phyloP scores from a whole-genome alignment of 2,797 vertebrate species.

The Silurus aristotelis region DNA sequence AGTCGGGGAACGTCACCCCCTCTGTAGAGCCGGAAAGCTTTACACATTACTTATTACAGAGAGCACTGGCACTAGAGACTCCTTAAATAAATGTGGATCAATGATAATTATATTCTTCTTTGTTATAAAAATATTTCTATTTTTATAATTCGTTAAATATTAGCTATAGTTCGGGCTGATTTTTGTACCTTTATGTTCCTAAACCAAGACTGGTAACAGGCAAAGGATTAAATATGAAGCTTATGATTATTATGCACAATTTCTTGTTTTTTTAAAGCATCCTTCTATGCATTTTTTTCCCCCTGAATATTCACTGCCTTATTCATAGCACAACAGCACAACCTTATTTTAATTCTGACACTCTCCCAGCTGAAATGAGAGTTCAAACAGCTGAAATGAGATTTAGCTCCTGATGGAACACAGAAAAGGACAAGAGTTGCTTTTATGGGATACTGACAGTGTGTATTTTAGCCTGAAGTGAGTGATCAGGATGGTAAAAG shows the following conservation, averaged over 20 bases:
- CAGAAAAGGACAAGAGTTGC: neutral
- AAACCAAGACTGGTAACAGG: too few relatives aligned
- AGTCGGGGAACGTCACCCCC: too few relatives aligned
- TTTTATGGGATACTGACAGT: constrained; percentile 32
- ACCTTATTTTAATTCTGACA: constrained; percentile 33
- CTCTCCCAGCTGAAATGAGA: constrained; percentile 31
- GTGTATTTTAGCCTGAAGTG: constrained; percentile 40
- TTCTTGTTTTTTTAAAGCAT: neutral
- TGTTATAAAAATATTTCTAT: neutral
- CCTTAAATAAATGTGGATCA: neutral
- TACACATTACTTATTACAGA: too few relatives aligned
- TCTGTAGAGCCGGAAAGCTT: too few relatives aligned
- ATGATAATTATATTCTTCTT: neutral
- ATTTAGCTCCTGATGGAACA: constrained; percentile 16
- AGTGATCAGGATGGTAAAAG: constrained; percentile 40
- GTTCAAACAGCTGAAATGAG: constrained; percentile 16
- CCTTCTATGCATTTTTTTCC: neutral
- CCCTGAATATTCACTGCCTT: neutral
- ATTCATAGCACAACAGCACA: neutral
- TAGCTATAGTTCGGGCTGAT: too few relatives aligned
- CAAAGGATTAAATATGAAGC: too few relatives aligned
- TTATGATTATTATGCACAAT: neutral
- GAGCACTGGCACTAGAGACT: neutral
- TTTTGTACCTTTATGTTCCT: too few relatives aligned
- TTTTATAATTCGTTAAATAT: too few relatives aligned